Conservation (phyloP, 1,140 invertebrate genomes). For the Cepaea nemoralis region DNA sequence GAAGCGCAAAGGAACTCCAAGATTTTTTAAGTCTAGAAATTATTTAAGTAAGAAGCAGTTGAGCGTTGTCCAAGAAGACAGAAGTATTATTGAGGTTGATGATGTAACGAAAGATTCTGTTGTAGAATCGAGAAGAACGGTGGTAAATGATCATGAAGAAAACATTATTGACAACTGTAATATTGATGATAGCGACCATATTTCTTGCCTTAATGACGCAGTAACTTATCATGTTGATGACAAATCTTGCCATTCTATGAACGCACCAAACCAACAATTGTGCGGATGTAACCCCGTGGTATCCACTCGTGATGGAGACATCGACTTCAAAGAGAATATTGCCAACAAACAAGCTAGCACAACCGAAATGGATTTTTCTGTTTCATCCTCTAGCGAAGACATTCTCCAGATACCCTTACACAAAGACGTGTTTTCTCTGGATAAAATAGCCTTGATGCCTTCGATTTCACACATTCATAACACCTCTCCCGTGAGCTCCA, state of each 20-base stretch:
- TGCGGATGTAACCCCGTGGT: background rate
- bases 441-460: constrained; percentile 20
- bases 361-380: background rate
- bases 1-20: background rate
- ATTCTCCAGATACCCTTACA: background rate
- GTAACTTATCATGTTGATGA: background rate
- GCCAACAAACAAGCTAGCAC: background rate
- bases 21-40: background rate
- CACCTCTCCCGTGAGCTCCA: background rate
- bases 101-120: background rate
- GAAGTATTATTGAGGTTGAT: background rate
- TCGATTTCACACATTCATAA: constrained; percentile 1
- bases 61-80: constrained; percentile 8
- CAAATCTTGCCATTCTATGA: background rate
- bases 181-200: background rate
- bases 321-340: background rate
- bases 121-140: background rate
- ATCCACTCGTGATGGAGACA: background rate
- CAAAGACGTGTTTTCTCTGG: constrained; percentile 10
- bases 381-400: background rate
- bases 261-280: background rate
- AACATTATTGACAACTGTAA: background rate
- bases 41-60: background rate
- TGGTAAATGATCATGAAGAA: background rate
- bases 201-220: background rate